phyloP scores from a whole-genome alignment of 1,140 invertebrate species.

The Pectinophora gossypiella region DNA sequence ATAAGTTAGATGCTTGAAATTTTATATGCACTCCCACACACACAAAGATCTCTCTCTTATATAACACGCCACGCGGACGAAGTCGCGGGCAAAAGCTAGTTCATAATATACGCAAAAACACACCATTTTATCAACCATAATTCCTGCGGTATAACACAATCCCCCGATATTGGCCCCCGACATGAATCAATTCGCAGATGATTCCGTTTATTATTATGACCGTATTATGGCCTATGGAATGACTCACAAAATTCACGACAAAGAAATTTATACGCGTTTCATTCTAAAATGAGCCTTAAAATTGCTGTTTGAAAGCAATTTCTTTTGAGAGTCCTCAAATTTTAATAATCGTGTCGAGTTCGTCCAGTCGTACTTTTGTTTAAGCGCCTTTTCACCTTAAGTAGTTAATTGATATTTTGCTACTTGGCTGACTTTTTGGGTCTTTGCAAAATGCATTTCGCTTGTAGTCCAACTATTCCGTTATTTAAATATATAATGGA shows the following conservation, averaged over 20 bases:
- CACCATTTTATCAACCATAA: no score
- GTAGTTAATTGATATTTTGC: conserved; percentile 4
- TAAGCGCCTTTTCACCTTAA: neutral
- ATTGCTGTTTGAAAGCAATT: conserved; percentile 2
- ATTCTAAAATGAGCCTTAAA: neutral
- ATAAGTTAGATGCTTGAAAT: no score
- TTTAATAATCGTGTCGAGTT: conserved; percentile 1
- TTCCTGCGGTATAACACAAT: neutral
- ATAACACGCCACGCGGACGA: no score
- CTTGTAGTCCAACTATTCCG: no score
- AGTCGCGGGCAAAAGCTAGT: no score
- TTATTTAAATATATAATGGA: no score
- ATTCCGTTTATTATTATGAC: neutral
- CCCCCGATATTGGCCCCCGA: neutral
- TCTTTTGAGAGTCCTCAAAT: neutral
- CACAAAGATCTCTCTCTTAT: no score
- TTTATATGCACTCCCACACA: no score
- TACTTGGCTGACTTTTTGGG: neutral
- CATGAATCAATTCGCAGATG: neutral
- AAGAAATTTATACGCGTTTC: neutral
- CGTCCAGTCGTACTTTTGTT: neutral
- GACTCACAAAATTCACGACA: neutral
- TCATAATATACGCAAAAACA: no score
- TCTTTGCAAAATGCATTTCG: no score
- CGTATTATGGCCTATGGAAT: neutral